Evolutionary conservation across 2,797 vertebrate species (phyloP), one percentile per base, ranked within the genome.

Genomic region (Leucoraja ocellata): DNA sequence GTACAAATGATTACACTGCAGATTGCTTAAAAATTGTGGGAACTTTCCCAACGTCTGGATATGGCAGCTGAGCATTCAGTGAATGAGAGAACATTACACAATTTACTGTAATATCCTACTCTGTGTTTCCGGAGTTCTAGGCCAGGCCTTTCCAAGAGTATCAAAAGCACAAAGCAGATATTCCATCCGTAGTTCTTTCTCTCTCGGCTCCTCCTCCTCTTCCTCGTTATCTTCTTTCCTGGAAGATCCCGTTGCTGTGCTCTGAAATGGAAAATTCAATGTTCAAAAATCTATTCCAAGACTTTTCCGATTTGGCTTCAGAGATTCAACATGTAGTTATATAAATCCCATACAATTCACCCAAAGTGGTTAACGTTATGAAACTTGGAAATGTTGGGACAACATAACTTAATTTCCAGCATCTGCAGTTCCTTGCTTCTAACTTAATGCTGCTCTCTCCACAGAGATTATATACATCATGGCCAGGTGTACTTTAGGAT

Each of bases 121-220:
- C 83, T 99, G 99, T 7, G 98, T 99, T 93, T 97, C 96, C 0
- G 78, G 94, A 58, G 95, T 98, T 94, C 95, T 97, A 0, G 99
- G 98, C 99, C 99, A 99, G 54, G 97, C 95, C 95, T 98, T 99
- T 93, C 99, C 98, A 63, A 99, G 96, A 65, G 97, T 97, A 95
- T 99, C 98, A 0, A 99, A 99, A 95, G 98, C 98, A 95, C 98
- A 98, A 83, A 99, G 95, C 93, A 99, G 94, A 93, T 96, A 97
- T 91, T 99, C 98, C 46, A 97, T 97, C 95, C 97, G 97, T 94
- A 98, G 95, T 94, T 98, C 98, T 76, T 96, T 97, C 95, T 97
- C 97, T 94, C 97, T 98, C 93, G 94, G 95, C 11, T 98, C 97
- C 65, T 95, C 96, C 0, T 97, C 97, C 1, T 97, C 97, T 8